Evolutionary conservation across 2,113 vertebrate genomes (phyloP), one percentile per base, ranked within the genome.

Genomic region (Meles meles): DNA sequence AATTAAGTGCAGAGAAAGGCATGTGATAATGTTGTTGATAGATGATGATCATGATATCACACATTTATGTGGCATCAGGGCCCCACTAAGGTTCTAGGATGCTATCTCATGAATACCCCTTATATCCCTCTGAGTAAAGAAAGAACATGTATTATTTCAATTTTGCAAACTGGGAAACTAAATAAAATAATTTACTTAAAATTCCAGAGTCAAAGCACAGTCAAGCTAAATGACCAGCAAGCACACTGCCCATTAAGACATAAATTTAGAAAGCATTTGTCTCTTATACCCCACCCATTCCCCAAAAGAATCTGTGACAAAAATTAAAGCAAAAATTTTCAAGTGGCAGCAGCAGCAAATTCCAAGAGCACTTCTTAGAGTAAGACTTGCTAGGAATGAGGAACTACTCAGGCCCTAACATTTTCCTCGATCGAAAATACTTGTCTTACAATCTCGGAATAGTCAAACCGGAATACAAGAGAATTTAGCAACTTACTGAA

Each of bases 101-200:
- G 37, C 63, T 74, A 93, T 67, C 67, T 91, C 74, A 69, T 88
- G 49, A 63, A 76, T 49, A 91, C 15, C 6, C 8, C 55, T 77
- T 71, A 49, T 17, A 57, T 57, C 4, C 47, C 59, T 94, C 23
- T 69, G 42, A 90, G 10, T 37, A 90, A 42, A 13, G 29, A 65
- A 23, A 93, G 17, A 65, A 23, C 4, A 86, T 15, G 86, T 55
- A 90, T 79, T 67, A 82, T 79, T 93, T 88, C 29, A 61, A 29
- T 72, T 86, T 61, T 63, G 34, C 8, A 92, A 93, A 72, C 11
- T 49, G 29, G 25, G n/a, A 93, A 94, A 29, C 31, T 13, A 63
- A 81, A 88, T 92, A 93, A 63, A 81, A 88, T 90, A 93, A 92
- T 72, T 93, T 57, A 87, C 37, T 88, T 90, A 92, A 72, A 96